Conservation (phyloP, 1,140 invertebrate species). For the Thaumetopoea pityocampa region DNA sequence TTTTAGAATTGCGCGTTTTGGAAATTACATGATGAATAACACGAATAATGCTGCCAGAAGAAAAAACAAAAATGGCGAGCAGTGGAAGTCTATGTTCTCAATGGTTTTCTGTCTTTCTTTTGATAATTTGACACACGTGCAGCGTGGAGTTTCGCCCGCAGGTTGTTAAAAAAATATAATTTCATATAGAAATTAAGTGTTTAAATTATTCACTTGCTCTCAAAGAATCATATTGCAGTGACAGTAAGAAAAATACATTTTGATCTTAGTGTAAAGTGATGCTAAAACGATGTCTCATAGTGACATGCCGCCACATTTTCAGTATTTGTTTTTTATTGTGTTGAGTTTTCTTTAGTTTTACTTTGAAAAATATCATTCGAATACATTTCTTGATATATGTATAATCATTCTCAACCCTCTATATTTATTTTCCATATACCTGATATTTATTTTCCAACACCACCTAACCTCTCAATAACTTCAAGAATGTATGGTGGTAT, state of each 20-base stretch:
- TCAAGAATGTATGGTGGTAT: no score
- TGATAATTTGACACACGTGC: slow-evolving; percentile 74
- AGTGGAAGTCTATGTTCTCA: slow-evolving; percentile 60
- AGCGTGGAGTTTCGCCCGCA: slow-evolving; percentile 74
- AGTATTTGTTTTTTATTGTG: slow-evolving; percentile 14
- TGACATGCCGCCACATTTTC: slow-evolving; percentile 30
- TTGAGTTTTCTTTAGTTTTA: background rate
- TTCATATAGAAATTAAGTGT: slow-evolving; percentile 34
- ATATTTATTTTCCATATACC: no score
- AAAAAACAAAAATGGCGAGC: slow-evolving; percentile 48
- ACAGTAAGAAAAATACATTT: slow-evolving; percentile 24
- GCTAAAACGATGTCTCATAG: slow-evolving; percentile 15
- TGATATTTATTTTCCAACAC: background rate
- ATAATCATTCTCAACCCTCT: no score
- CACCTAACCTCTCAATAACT: slow-evolving; percentile 20
- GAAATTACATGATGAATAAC: background rate
- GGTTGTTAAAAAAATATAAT: slow-evolving; percentile 58
- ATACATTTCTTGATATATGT: no score
- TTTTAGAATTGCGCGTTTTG: no score
- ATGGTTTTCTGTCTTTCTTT: slow-evolving; percentile 67
- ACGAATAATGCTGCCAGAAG: slow-evolving; percentile 31
- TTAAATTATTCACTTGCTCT: slow-evolving; percentile 19
- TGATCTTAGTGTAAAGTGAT: slow-evolving; percentile 34
- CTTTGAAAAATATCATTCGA: background rate
- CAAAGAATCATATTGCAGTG: slow-evolving; percentile 31